Conservation (phyloP, 2,888 invertebrate genomes). For the Cosmorhoe ocellata region DNA sequence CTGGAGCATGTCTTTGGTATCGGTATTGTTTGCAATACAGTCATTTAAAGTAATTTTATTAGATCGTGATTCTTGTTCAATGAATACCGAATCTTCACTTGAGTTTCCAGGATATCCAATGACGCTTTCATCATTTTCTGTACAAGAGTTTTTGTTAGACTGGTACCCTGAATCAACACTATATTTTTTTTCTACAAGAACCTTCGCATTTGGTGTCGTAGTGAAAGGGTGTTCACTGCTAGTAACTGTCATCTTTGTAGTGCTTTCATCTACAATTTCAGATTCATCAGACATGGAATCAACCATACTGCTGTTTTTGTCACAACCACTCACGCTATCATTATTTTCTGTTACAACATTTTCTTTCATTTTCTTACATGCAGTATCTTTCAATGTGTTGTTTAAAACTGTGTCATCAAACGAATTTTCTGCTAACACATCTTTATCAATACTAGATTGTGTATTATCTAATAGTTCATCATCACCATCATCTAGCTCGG, state of each 20-base stretch:
- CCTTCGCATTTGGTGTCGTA: not conserved
- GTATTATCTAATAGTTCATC: not conserved
- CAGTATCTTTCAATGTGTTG: too few relatives aligned
- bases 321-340: not conserved
- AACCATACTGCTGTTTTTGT: not conserved
- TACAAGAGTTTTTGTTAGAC: conserved; percentile 9
- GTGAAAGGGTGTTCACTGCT: not conserved
- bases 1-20: not conserved
- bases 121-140: conserved; percentile 5
- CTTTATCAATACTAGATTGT: not conserved
- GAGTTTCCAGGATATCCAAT: conserved; percentile 4
- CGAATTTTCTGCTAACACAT: not conserved
- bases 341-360: not conserved
- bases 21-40: not conserved
- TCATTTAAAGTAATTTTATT: not conserved
- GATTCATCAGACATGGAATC: not conserved
- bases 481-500: not conserved
- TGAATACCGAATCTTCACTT: conserved; percentile 15
- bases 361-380: not conserved
- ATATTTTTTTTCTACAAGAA: not conserved
- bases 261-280: not conserved
- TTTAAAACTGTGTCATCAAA: not conserved
- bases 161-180: conserved; percentile 14
- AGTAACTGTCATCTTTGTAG: not conserved
- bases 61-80: not conserved